Evolutionary conservation across 2,888 invertebrate genomes (phyloP), one percentile per base, ranked within the genome.

Genomic region (Clusia tigrina): DNA sequence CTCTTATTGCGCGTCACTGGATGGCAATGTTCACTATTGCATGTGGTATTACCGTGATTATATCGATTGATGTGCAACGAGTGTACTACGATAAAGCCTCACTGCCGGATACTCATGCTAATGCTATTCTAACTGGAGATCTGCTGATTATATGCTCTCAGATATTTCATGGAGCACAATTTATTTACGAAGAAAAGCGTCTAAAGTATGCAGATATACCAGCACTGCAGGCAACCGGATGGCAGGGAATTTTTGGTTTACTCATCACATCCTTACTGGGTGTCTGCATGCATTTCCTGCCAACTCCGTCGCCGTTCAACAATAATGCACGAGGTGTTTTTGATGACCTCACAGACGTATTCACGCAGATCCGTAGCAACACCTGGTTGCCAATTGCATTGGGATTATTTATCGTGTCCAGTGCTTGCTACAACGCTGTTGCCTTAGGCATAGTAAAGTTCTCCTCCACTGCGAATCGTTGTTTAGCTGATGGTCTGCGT

Each of bases 161-260:
- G 79, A 89, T 98, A 54, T 89, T 98, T 69, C 91, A 91, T 18
- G 92, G 96, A 0, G 87, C 90, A 62, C 96, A 97, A 85, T 95
- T 97, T 92, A 95, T 98, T 0, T 90, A 94, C 67, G 98, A 98
- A 83, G 97, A 98, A 81, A 95, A 94, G 84, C 94, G 90, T 81
- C 89, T 98, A 0, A 86, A 89, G 63, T 90, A 92, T 56, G 86
- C 91, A 72, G 93, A 95, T 83, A 93, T 97, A 54, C 93, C 95
- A 0, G 89, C 97, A 0, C 84, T 98, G 65, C 93, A 95, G 82
- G 96, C 94, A 3, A 93, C 96, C 20, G 97, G 98, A 6, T 95
- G 94, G 92, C 96, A 98, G 87, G 96, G 95, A 53, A 77, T 91
- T 18, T 94, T 91, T 82, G 94, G 94, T 22, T 88, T 91, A 66